Evolutionary conservation across 2,797 vertebrate species (phyloP).

Genomic region (Tokudaia tokunoshimensis): DNA sequence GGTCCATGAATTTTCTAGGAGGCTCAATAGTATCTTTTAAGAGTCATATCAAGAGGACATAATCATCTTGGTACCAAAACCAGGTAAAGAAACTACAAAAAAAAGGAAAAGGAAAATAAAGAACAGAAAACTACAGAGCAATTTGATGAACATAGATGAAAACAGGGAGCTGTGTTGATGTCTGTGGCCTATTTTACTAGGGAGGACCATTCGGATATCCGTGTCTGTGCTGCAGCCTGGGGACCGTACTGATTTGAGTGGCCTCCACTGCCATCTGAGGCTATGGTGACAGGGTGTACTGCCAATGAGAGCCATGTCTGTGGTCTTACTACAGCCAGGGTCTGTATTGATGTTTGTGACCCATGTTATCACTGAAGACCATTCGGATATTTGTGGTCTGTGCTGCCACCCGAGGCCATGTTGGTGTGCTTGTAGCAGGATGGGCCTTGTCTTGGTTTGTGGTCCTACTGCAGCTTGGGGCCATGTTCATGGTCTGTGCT

Average conservation of each 20-base stretch:
- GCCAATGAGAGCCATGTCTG: not conserved
- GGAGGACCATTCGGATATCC: not conserved
- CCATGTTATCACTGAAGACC: not conserved
- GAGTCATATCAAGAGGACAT: not conserved
- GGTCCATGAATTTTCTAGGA: not conserved
- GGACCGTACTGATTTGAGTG: not conserved
- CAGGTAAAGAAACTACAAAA: not conserved
- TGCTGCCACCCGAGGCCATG: not conserved
- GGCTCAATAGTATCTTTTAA: not conserved
- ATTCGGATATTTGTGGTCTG: not conserved
- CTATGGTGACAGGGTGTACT: not conserved
- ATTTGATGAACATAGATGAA: not conserved
- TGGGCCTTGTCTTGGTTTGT: not conserved
- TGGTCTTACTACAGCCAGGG: not conserved
- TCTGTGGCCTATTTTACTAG: not conserved
- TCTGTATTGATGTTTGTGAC: not conserved
- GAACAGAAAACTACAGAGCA: not conserved
- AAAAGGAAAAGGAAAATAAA: not conserved
- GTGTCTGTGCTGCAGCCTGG: not conserved
- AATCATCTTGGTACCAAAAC: not conserved
- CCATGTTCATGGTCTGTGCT: not conserved
- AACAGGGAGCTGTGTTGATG: not conserved
- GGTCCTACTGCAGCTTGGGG: not conserved
- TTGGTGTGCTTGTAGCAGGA: not conserved
- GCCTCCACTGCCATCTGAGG: not conserved